A percentile compares a stretch with the other conserved stretches of the same genome.
These are phyloP conservation scores for Rynchops niger DNA, from an alignment of 2,113 vertebrate genomes.

Conservation along the genomic window DNA sequence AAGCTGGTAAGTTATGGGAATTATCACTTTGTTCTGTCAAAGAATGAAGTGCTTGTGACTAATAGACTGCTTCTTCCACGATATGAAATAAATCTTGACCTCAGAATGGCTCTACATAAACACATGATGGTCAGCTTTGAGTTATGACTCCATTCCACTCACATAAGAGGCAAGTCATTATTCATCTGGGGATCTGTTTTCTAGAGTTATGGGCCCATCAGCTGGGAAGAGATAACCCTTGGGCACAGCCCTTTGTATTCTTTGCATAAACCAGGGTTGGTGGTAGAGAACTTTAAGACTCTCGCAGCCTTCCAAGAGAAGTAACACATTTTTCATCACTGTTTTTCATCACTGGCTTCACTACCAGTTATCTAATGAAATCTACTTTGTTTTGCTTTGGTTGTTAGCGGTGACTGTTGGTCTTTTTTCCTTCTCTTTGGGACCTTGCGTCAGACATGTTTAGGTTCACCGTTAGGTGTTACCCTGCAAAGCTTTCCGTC, in stretches of 20 bases:
- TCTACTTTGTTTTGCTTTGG: not conserved
- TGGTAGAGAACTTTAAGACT: not conserved
- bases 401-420: not conserved
- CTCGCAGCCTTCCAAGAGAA: not conserved
- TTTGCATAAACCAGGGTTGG: not conserved
- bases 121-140: slow-evolving; percentile 40
- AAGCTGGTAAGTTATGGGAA: slow-evolving; percentile 35
- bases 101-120: slow-evolving; percentile 22
- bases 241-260: not conserved
- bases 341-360: not conserved
- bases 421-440: not conserved
- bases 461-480: not conserved
- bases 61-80: slow-evolving; percentile 27
- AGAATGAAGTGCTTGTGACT: slow-evolving; percentile 54
- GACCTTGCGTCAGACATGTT: not conserved
- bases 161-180: slow-evolving; percentile 2
- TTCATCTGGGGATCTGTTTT: slow-evolving; percentile 32
- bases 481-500: not conserved
- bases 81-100: slow-evolving; percentile 46
- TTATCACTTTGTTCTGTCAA: slow-evolving; percentile 40
- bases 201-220: not conserved
- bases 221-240: slow-evolving; percentile 31
- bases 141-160: slow-evolving; percentile 37
- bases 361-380: not conserved
- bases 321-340: not conserved